These are phyloP conservation scores for Clarias platycephalus DNA, from an alignment of 2,797 vertebrate genomes.

Conservation along the genomic window DNA sequence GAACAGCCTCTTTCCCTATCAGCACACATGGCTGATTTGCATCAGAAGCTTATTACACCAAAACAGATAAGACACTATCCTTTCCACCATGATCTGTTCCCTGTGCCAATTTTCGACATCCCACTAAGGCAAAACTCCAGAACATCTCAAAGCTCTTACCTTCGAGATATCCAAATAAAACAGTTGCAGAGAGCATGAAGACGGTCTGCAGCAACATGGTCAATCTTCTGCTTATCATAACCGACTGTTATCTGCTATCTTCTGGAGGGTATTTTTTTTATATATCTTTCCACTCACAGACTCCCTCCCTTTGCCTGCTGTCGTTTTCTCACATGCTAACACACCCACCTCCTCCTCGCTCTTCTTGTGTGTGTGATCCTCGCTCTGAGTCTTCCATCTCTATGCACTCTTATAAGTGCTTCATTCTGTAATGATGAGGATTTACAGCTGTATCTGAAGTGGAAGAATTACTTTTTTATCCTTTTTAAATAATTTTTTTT, in stretches of 20 bases:
- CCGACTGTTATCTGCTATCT: slow-evolving; percentile 74
- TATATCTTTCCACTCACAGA: slow-evolving; percentile 76
- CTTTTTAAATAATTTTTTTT: not conserved
- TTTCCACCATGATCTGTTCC: slow-evolving; percentile 39
- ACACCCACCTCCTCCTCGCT: slow-evolving; percentile 52
- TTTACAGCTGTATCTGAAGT: not conserved
- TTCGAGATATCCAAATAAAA: slow-evolving; percentile 75
- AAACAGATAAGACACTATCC: slow-evolving; percentile 34
- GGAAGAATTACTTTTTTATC: not conserved
- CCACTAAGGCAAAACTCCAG: slow-evolving; percentile 37
- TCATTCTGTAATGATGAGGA: not conserved
- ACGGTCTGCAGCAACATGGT: slow-evolving; percentile 79
- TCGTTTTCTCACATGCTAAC: slow-evolving; percentile 55
- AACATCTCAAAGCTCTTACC: slow-evolving; percentile 67
- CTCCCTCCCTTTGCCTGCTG: slow-evolving; percentile 52
- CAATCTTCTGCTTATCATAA: slow-evolving; percentile 63
- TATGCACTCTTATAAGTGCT: slow-evolving; percentile 24
- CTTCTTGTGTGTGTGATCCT: slow-evolving; percentile 36
- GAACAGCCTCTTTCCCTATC: slow-evolving; percentile 20
- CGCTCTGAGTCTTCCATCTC: slow-evolving; percentile 39
- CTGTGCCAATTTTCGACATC: slow-evolving; percentile 20
- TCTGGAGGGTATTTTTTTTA: slow-evolving; percentile 68
- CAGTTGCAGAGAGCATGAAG: slow-evolving; percentile 74
- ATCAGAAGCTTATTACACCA: slow-evolving; percentile 35
- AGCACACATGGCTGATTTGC: slow-evolving; percentile 43